Conservation (phyloP, 2,888 invertebrate genomes). For the Drosophila rellima region DNA sequence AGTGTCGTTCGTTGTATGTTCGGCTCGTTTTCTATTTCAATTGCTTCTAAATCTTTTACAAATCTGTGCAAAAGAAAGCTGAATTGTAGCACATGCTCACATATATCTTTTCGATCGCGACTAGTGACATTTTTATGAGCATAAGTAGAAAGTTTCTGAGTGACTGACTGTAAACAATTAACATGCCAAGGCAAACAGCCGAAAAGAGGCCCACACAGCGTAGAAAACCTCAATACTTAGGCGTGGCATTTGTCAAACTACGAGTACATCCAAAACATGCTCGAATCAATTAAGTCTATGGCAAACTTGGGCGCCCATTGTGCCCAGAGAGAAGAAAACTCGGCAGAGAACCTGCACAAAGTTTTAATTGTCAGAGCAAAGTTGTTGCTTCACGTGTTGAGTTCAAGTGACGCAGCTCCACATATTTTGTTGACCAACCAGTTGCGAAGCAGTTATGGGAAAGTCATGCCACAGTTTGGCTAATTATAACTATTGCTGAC, state of each 20-base stretch:
- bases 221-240: constrained; percentile 37
- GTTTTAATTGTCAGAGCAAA: constrained; percentile 62
- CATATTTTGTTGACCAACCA: constrained; percentile 52
- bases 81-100: constrained; percentile 61
- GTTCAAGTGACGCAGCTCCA: constrained; percentile 41
- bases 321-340: background rate
- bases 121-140: constrained; percentile 68
- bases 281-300: constrained; percentile 26
- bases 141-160: constrained; percentile 74
- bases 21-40: constrained; percentile 76
- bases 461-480: constrained; percentile 52
- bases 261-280: constrained; percentile 20
- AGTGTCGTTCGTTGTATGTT: constrained; percentile 39
- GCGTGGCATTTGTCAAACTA: constrained; percentile 38
- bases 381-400: constrained; percentile 50
- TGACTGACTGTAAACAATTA: constrained; percentile 56
- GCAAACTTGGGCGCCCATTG: constrained; percentile 10
- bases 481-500: constrained; percentile 20
- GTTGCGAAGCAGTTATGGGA: constrained; percentile 43
- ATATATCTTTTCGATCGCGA: constrained; percentile 70
- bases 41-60: constrained; percentile 75
- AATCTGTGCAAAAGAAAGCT: constrained; percentile 72
- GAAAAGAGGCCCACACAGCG: constrained; percentile 33
- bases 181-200: constrained; percentile 58
- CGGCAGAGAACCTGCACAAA: constrained; percentile 53